Evolutionary conservation across 2,888 invertebrate species (phyloP), one percentile per base, ranked within the genome.

Genomic region (Cryptus armator): DNA sequence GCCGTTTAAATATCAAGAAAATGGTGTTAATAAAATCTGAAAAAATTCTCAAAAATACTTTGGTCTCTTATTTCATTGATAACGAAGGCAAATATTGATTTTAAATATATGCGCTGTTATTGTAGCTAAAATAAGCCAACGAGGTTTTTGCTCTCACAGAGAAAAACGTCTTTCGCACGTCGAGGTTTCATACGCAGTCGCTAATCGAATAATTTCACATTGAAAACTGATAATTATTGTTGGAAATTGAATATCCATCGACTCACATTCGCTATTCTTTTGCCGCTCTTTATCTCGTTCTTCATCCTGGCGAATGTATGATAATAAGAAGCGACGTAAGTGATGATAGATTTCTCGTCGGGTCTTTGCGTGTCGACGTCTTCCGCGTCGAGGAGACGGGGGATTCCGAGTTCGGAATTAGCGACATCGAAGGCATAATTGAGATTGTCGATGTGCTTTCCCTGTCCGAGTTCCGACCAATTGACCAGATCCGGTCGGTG

Each of bases 241-340:
- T 7, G 5, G 3, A 7, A 1, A 56, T 70, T 51, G 12, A 44
- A 62, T 62, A 19, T 37, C 37, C 0, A 37, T 37, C 37, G 53
- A 94, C 95, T 95, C 94, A 99, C 99, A 94, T 99, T 99, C 56
- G 99, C 99, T 92, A 99, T 99, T 93, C 99, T 96, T 90, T 98
- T 96, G 46, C 99, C 99, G 89, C 99, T 99, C 94, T 99, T 99
- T 95, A 98, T 98, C 93, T 99, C 99, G 92, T 98, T 99, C 95
- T 99, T 99, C 98, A 99, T 99, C 89, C 99, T 96, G 64, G 99
- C 99, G 95, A 99, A 99, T 81, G 99, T 99, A 95, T 99, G 99
- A 94, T 99, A 99, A 94, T 99, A 99, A 16, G 99, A 98, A 1
- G 99, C 99, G 51, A 99, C 99, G 93, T 99, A 99, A 29, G 99